These are phyloP conservation scores for Himalopsyche kuldschensis DNA, from an alignment of 2,888 invertebrate genomes.

Conservation along the genomic window DNA sequence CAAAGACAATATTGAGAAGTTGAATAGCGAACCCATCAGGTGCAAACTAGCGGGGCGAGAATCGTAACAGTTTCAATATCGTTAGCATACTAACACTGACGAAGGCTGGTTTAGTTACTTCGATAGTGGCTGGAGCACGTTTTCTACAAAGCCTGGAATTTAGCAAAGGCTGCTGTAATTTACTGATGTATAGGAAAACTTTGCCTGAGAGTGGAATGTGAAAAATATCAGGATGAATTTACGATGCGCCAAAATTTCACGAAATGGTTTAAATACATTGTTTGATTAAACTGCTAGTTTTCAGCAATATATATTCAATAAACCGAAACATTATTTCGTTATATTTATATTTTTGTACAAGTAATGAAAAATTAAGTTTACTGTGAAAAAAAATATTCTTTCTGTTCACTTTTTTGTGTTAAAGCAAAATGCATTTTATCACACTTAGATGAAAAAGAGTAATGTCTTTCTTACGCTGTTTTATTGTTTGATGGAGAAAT, in stretches of 20 bases:
- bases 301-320: too few relatives aligned
- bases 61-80: not conserved
- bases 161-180: conserved; percentile 1
- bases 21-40: not conserved
- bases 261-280: not conserved
- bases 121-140: not conserved
- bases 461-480: too few relatives aligned
- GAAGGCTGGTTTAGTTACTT: not conserved
- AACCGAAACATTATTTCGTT: too few relatives aligned
- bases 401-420: too few relatives aligned
- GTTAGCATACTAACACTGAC: conserved; percentile 3
- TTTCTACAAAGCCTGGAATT: conserved; percentile 2
- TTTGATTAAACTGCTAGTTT: not conserved
- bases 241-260: not conserved
- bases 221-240: not conserved
- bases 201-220: not conserved
- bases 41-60: not conserved
- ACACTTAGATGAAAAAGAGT: too few relatives aligned
- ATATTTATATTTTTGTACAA: too few relatives aligned
- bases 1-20: not conserved
- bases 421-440: too few relatives aligned
- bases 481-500: too few relatives aligned
- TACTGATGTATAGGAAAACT: not conserved
- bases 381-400: too few relatives aligned
- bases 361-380: too few relatives aligned